phyloP scores from a whole-genome alignment of 2,888 invertebrate species.

The Caenorhabditis sp. region DNA sequence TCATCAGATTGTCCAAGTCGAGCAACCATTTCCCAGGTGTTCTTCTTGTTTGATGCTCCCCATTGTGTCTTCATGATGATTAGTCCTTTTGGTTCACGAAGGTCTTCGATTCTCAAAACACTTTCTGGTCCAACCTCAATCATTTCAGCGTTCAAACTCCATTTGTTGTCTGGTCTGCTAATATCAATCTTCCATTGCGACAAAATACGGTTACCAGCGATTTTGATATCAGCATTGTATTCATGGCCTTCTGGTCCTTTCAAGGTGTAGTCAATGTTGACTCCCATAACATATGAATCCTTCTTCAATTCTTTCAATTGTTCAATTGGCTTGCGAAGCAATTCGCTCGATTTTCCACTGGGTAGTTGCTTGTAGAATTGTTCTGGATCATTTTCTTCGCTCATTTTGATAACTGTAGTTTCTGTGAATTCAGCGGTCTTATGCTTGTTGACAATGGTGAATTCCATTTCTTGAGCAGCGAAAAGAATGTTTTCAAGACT shows the following conservation, averaged over 20 bases:
- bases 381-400: slow-evolving; percentile 21
- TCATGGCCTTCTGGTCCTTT: not conserved
- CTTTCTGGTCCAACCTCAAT: slow-evolving; percentile 27
- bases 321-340: slow-evolving; percentile 38
- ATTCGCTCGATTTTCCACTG: slow-evolving; percentile 21
- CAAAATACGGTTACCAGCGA: slow-evolving; percentile 24
- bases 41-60: slow-evolving; percentile 47
- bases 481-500: slow-evolving; percentile 34
- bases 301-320: slow-evolving; percentile 38
- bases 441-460: slow-evolving; percentile 40
- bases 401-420: slow-evolving; percentile 16
- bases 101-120: slow-evolving; percentile 44
- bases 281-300: slow-evolving; percentile 20
- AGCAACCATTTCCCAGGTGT: slow-evolving; percentile 34
- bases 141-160: slow-evolving; percentile 51
- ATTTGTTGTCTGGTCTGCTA: slow-evolving; percentile 2
- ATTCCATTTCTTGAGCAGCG: slow-evolving; percentile 58
- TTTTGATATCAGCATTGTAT: slow-evolving; percentile 25
- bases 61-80: slow-evolving; percentile 41
- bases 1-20: slow-evolving; percentile 46
- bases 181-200: slow-evolving; percentile 36
- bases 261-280: slow-evolving; percentile 15
- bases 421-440: slow-evolving; percentile 35
- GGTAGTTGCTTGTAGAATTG: slow-evolving; percentile 31
- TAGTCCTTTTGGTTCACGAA: slow-evolving; percentile 49